Conservation (phyloP, 2,888 invertebrate genomes). For the Lycophotia porphyrea region DNA sequence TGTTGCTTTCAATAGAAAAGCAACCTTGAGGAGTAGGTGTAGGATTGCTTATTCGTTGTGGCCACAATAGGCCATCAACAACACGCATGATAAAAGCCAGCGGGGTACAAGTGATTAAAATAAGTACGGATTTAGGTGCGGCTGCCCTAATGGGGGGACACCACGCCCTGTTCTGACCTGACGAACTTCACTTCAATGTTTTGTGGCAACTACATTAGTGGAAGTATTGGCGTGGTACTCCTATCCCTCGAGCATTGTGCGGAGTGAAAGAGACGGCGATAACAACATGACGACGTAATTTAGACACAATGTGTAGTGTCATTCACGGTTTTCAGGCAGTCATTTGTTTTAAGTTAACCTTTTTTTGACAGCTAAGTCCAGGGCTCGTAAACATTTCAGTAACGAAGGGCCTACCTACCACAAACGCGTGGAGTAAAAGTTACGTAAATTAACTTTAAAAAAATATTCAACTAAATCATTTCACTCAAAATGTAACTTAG, state of each 20-base stretch:
- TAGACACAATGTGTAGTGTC: conserved; percentile 45
- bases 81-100: conserved; percentile 85
- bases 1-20: conserved; percentile 59
- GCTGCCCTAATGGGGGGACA: conserved; percentile 78
- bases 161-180: conserved; percentile 74
- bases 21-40: conserved; percentile 57
- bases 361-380: conserved; percentile 8
- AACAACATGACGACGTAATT: conserved; percentile 56
- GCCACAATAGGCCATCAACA: conserved; percentile 74
- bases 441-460: not conserved
- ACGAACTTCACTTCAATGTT: conserved; percentile 68
- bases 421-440: not conserved
- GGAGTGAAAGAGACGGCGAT: conserved; percentile 44
- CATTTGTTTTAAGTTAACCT: conserved; percentile 41
- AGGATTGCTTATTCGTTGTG: conserved; percentile 69
- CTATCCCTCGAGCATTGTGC: conserved; percentile 23
- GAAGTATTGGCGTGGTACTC: conserved; percentile 59
- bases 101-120: conserved; percentile 87
- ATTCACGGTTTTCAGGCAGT: conserved; percentile 30
- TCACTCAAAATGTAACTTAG: not conserved
- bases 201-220: conserved; percentile 64
- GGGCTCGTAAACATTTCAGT: not conserved
- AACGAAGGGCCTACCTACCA: not conserved
- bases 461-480: not conserved
- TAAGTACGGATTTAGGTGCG: conserved; percentile 88